Conservation (phyloP, 2,888 invertebrate genomes). For the Cephus nigrinus region DNA sequence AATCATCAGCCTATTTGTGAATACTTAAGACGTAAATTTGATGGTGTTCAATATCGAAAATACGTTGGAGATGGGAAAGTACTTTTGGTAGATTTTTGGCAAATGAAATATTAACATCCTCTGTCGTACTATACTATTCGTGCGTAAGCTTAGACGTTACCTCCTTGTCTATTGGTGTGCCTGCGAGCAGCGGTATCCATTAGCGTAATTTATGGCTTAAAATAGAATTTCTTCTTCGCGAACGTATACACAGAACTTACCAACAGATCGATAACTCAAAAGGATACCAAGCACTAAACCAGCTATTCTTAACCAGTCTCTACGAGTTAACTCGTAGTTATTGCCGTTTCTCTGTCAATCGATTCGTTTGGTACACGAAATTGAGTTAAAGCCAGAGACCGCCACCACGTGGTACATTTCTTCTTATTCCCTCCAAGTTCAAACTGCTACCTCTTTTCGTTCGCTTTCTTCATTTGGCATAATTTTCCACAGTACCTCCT, state of each 20-base stretch:
- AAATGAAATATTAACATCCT: not conserved
- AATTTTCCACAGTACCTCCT: not conserved
- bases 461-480: not conserved
- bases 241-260: not conserved
- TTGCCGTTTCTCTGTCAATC: not conserved
- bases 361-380: not conserved
- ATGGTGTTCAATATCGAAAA: not conserved
- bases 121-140: not conserved
- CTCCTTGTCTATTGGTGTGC: not conserved
- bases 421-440: no score
- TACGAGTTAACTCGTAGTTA: no score
- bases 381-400: no score
- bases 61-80: not conserved
- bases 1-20: not conserved
- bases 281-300: no score
- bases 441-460: not conserved
- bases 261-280: not conserved
- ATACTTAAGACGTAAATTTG: not conserved
- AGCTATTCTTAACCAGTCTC: not conserved
- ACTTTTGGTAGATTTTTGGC: not conserved
- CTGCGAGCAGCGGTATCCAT: not conserved
- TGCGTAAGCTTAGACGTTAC: not conserved
- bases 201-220: not conserved
- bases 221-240: not conserved
- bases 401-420: no score